Conservation (phyloP, 1,140 invertebrate genomes). For the Elymnias hypermnestra region DNA sequence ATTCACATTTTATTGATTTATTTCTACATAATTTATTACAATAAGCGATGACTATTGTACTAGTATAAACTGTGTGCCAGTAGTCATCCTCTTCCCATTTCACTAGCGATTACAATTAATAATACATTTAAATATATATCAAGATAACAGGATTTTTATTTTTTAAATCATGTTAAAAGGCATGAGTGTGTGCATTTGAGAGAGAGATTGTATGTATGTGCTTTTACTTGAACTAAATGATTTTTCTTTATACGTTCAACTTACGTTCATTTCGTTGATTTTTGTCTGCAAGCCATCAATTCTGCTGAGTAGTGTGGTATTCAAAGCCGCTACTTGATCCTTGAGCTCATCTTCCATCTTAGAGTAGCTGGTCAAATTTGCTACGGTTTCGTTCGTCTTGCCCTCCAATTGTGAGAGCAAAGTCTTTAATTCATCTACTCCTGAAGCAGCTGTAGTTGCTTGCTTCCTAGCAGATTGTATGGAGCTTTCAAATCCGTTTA, state of each 20-base stretch:
- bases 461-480: constrained; percentile 47
- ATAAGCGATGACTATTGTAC: no score
- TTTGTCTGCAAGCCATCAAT: constrained; percentile 42
- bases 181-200: no score
- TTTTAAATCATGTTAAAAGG: no score
- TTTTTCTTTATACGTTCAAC: constrained; percentile 10
- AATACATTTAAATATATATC: no score
- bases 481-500: constrained; percentile 53
- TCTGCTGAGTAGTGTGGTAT: constrained; percentile 38
- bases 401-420: constrained; percentile 44
- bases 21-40: no score
- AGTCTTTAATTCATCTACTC: constrained; percentile 49
- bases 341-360: constrained; percentile 41
- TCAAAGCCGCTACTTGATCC: constrained; percentile 32
- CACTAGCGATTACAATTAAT: no score
- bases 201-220: no score
- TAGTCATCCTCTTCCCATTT: no score
- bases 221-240: no score
- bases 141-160: no score
- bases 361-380: constrained; percentile 38
- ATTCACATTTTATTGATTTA: no score
- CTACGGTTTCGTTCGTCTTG: constrained; percentile 52
- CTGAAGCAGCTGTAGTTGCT: constrained; percentile 43
- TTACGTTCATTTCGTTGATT: constrained; percentile 51
- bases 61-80: no score